phyloP scores from a whole-genome alignment of 2,113 vertebrate species.

The Oreochromis tanganicae region DNA sequence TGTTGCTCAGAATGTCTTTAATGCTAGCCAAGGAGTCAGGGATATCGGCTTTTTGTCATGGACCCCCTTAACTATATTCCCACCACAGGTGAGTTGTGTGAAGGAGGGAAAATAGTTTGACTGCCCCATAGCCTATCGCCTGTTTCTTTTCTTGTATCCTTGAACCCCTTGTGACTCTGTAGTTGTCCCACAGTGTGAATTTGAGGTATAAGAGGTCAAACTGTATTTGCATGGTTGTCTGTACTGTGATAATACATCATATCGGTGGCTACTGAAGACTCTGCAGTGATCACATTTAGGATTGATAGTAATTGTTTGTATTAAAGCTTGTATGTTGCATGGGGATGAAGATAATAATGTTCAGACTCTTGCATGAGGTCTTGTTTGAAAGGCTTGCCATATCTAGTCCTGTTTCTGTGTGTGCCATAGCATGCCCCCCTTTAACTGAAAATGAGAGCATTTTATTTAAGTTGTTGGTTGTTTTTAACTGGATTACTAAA shows the following conservation, averaged over 20 bases:
- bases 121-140: slow-evolving; percentile 44
- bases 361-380: slow-evolving; percentile 54
- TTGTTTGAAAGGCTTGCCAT: slow-evolving; percentile 23
- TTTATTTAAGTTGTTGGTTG: not conserved
- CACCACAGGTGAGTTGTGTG: slow-evolving; percentile 88
- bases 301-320: not conserved
- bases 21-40: slow-evolving; percentile 97
- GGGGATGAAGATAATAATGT: slow-evolving; percentile 17
- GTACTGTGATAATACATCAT: not conserved
- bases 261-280: not conserved
- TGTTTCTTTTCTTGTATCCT: slow-evolving; percentile 37
- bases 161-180: slow-evolving; percentile 38
- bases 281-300: not conserved
- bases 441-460: not conserved
- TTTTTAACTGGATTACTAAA: not conserved
- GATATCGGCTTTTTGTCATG: slow-evolving; percentile 94
- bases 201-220: not conserved
- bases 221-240: slow-evolving; percentile 62
- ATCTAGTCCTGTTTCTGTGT: slow-evolving; percentile 18
- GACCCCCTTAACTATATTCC: slow-evolving; percentile 89
- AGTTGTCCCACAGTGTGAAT: slow-evolving; percentile 8
- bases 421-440: slow-evolving; percentile 48
- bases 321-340: slow-evolving; percentile 44
- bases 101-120: slow-evolving; percentile 71
- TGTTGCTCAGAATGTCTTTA: slow-evolving; percentile 97